Evolutionary conservation across 2,888 invertebrate species (phyloP).

Genomic region (Drosophila nigricruria): DNA sequence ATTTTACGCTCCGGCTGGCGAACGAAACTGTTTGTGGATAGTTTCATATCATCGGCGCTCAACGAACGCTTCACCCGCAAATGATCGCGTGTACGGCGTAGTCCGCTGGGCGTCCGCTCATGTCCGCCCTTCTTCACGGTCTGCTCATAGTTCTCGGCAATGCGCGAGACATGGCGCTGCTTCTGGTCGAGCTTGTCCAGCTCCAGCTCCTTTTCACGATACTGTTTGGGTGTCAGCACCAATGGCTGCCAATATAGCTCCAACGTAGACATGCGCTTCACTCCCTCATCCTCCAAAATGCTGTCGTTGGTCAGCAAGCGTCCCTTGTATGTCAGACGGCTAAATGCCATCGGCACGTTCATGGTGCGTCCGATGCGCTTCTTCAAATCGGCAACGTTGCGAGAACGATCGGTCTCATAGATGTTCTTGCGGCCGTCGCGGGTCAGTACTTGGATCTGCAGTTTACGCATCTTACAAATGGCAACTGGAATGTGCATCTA

Average conservation of each 20-base stretch:
- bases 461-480: constrained; percentile 41
- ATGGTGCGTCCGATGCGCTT: constrained; percentile 51
- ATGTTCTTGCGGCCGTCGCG: constrained; percentile 58
- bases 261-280: constrained; percentile 57
- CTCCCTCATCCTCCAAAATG: constrained; percentile 56
- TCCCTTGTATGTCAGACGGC: constrained; percentile 57
- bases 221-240: constrained; percentile 55
- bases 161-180: constrained; percentile 31
- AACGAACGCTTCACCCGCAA: constrained; percentile 6
- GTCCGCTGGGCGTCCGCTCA: neutral
- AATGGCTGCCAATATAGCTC: constrained; percentile 60
- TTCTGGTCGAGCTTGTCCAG: constrained; percentile 50
- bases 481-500: constrained; percentile 3
- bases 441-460: constrained; percentile 58
- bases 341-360: constrained; percentile 69
- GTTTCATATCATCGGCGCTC: constrained; percentile 6
- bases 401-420: constrained; percentile 58
- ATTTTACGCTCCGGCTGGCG: neutral
- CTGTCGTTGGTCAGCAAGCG: constrained; percentile 49
- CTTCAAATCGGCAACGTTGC: constrained; percentile 59
- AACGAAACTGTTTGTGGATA: neutral
- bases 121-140: constrained; percentile 17
- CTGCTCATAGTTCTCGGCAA: constrained; percentile 40
- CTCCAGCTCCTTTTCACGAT: constrained; percentile 58
- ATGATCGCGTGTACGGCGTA: neutral